Evolutionary conservation across 2,888 invertebrate genomes (phyloP).

Genomic region (Aromia moschata): DNA sequence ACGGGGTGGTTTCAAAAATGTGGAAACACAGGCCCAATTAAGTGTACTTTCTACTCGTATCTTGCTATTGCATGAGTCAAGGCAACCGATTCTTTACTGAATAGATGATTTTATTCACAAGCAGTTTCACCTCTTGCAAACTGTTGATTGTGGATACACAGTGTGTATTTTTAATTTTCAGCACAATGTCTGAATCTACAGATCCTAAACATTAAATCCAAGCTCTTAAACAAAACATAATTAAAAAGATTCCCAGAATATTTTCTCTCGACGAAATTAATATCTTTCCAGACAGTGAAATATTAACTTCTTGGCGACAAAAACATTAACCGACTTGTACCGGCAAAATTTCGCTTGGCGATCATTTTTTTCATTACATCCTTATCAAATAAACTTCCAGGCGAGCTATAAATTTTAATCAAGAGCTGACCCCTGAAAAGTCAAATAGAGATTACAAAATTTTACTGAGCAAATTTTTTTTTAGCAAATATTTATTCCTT

Average conservation of each 20-base stretch:
- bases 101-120: no score
- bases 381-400: conserved; percentile 19
- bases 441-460: conserved; percentile 12
- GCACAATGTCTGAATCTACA: no score
- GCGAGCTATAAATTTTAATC: conserved; percentile 20
- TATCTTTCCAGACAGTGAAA: conserved; percentile 9
- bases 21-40: no score
- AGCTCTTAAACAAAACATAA: conserved; percentile 1
- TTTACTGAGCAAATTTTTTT: conserved; percentile 4
- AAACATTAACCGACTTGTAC: not conserved
- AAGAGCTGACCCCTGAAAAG: not conserved
- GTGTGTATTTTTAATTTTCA: no score
- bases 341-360: conserved; percentile 6
- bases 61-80: no score
- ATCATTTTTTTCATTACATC: conserved; percentile 8
- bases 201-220: conserved; percentile 1
- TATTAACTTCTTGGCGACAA: conserved; percentile 14
- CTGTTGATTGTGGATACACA: no score
- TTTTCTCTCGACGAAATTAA: conserved; percentile 15
- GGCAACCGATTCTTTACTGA: no score
- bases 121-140: no score
- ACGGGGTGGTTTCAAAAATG: no score
- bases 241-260: conserved; percentile 4
- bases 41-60: no score
- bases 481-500: conserved; percentile 16